A percentile compares a stretch with the other conserved stretches of the same genome.
Conservation (phyloP, 2,888 invertebrate genomes). For the Crepidodera aurea region DNA sequence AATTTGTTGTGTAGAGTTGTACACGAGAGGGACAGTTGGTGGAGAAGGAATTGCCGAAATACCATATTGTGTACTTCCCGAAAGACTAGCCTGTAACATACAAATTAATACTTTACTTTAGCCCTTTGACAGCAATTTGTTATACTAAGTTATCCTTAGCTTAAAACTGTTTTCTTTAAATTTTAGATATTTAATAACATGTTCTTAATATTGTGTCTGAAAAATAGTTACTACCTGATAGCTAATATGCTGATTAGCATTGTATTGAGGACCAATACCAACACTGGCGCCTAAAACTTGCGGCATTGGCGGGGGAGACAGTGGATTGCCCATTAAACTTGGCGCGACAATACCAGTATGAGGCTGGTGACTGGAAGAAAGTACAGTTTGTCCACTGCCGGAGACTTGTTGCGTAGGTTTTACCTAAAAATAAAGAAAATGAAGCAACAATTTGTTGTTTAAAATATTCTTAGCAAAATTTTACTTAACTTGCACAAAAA, state of each 20-base stretch:
- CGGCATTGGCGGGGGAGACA: slow-evolving; percentile 69
- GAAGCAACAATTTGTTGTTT: slow-evolving; percentile 3
- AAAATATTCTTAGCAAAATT: neutral
- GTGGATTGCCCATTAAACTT: slow-evolving; percentile 60
- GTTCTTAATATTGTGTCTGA: too few relatives aligned
- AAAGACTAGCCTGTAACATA: slow-evolving; percentile 55
- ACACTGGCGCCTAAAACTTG: slow-evolving; percentile 60
- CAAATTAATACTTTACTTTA: too few relatives aligned
- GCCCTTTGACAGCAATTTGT: too few relatives aligned
- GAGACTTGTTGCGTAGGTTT: slow-evolving; percentile 84
- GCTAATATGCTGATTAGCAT: slow-evolving; percentile 70
- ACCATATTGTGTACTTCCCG: slow-evolving; percentile 71
- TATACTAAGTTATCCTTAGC: too few relatives aligned
- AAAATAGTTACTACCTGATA: slow-evolving; percentile 74
- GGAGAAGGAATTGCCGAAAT: slow-evolving; percentile 89
- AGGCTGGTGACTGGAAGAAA: slow-evolving; percentile 56
- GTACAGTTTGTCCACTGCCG: slow-evolving; percentile 59
- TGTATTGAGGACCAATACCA: slow-evolving; percentile 66
- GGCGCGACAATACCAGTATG: slow-evolving; percentile 59
- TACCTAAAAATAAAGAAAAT: slow-evolving; percentile 63
- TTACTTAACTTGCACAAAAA: too few relatives aligned
- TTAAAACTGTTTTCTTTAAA: too few relatives aligned
- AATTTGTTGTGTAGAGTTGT: slow-evolving; percentile 78
- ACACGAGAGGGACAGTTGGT: slow-evolving; percentile 82
- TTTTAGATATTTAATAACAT: too few relatives aligned